phyloP scores from a whole-genome alignment of 2,797 vertebrate genomes.

The Telmatherina bonti region DNA sequence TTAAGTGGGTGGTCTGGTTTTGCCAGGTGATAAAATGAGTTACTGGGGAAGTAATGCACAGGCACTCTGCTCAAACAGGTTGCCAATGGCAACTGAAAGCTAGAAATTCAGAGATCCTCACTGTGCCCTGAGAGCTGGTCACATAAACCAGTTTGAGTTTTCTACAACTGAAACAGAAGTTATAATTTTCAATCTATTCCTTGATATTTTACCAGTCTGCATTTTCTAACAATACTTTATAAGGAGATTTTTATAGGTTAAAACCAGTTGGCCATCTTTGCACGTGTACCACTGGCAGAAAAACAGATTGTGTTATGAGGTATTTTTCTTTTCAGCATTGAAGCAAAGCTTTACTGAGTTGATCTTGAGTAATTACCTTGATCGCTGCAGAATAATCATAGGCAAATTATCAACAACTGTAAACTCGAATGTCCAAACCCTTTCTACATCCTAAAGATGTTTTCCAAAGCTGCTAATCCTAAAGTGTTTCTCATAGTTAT shows the following conservation, averaged over 20 bases:
- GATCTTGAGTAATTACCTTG: no score
- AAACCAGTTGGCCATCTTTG: background rate
- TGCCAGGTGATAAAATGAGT: slow-evolving; percentile 40
- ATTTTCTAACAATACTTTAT: background rate
- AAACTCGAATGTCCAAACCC: no score
- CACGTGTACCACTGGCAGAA: background rate
- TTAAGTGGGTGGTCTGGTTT: slow-evolving; percentile 57
- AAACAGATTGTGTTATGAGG: background rate
- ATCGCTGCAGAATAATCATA: no score
- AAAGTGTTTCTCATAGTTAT: no score
- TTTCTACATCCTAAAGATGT: no score
- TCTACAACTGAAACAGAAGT: no score
- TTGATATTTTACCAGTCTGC: background rate
- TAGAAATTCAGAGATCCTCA: slow-evolving; percentile 50
- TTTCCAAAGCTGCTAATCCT: no score
- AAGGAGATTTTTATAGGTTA: background rate
- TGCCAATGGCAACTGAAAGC: slow-evolving; percentile 73
- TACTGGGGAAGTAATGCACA: slow-evolving; percentile 47
- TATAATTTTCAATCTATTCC: background rate
- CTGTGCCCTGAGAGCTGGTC: background rate
- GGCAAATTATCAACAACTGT: no score
- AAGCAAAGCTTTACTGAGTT: no score
- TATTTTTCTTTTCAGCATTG: no score
- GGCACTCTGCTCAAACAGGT: slow-evolving; percentile 39
- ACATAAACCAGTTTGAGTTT: background rate